Evolutionary conservation across 2,797 vertebrate genomes (phyloP).

Genomic region (Hypotaenidia philippensis): DNA sequence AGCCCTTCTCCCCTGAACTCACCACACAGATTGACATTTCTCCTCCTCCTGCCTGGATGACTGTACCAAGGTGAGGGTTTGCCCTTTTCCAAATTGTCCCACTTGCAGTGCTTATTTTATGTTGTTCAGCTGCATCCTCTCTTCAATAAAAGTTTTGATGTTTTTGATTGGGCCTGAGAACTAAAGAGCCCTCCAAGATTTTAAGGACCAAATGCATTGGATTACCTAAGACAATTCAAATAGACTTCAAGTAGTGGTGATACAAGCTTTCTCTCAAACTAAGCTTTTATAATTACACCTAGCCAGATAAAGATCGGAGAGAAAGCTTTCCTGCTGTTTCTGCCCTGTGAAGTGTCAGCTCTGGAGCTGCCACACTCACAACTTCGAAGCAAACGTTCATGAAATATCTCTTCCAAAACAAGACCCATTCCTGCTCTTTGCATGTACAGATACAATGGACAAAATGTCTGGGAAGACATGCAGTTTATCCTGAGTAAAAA

Average conservation of each 20-base stretch:
- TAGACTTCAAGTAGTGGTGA: neutral
- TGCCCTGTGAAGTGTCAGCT: neutral
- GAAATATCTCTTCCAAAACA: neutral
- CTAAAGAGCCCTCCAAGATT: neutral
- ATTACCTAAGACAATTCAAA: neutral
- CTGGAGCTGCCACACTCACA: neutral
- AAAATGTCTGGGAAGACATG: neutral
- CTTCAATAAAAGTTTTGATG: neutral
- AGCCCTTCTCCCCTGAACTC: neutral
- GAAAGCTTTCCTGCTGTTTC: neutral
- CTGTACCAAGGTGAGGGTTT: neutral
- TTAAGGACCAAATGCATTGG: neutral
- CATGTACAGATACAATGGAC: neutral
- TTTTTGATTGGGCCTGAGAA: neutral
- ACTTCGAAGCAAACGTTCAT: neutral
- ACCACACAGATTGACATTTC: neutral
- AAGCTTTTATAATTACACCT: neutral
- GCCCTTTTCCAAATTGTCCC: neutral
- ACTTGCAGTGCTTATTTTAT: neutral
- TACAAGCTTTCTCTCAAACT: neutral
- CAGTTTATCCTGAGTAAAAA: neutral
- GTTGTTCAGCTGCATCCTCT: neutral
- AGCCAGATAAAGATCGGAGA: neutral
- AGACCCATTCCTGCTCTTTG: neutral
- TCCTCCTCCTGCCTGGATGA: fast-evolving